Percentiles rank a stretch among this genome's conserved stretches.
Evolutionary conservation across 2,113 vertebrate genomes (phyloP).

Genomic region (Cnemophilus loriae): DNA sequence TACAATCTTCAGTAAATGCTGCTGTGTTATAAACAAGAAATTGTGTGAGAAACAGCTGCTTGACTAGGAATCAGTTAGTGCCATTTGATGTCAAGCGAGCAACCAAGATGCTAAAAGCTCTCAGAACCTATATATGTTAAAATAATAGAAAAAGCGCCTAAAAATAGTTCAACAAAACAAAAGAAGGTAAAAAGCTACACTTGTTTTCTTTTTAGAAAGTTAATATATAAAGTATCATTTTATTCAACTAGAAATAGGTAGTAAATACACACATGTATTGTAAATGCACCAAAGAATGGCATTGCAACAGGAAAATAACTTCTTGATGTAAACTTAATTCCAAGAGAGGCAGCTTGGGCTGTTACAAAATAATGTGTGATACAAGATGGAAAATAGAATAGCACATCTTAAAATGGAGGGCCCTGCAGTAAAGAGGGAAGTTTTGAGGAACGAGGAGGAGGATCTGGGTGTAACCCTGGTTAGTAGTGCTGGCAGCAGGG

Average conservation of each 20-base stretch:
- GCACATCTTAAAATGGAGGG: not conserved
- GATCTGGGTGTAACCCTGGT: not conserved
- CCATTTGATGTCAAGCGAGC: not conserved
- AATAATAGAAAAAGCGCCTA: not conserved
- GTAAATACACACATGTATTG: not conserved
- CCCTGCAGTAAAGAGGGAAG: not conserved
- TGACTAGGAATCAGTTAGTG: not conserved
- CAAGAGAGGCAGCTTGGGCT: not conserved
- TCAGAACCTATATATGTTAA: not conserved
- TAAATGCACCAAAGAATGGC: not conserved
- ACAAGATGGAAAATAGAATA: not conserved
- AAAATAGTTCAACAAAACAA: not conserved
- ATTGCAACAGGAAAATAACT: not conserved
- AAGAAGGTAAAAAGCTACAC: fast-evolving
- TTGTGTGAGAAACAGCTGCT: not conserved
- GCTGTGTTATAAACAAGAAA: not conserved
- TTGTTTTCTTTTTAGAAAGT: not conserved
- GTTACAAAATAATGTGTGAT: not conserved
- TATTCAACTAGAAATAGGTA: not conserved
- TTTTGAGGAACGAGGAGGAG: not conserved
- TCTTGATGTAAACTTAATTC: not conserved
- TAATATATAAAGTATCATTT: not conserved
- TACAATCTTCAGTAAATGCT: not conserved
- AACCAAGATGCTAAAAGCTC: not conserved
- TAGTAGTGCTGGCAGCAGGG: not conserved